Percentiles rank a stretch among this genome's conserved stretches.
Conservation (phyloP, 2,797 vertebrate species). For the Hydrolagus colliei region DNA sequence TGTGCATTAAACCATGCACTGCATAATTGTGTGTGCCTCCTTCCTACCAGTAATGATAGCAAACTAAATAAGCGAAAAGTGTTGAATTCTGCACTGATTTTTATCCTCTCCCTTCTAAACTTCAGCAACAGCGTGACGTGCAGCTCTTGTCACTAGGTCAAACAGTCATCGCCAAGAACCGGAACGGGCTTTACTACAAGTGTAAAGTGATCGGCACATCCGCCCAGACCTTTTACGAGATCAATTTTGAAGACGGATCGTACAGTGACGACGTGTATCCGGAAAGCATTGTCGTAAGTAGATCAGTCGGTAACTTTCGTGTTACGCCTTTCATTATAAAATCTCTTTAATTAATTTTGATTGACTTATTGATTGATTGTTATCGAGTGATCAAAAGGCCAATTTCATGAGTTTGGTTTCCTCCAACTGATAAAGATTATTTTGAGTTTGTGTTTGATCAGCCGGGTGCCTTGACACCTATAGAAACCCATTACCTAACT, state of each 20-base stretch:
- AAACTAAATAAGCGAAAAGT: neutral
- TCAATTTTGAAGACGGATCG: slow-evolving; percentile 90
- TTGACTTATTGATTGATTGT: too few relatives aligned
- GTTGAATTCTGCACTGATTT: neutral
- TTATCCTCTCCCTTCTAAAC: neutral
- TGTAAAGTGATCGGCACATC: slow-evolving; percentile 79
- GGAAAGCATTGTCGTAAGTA: slow-evolving; percentile 82
- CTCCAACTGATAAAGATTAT: too few relatives aligned
- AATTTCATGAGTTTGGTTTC: too few relatives aligned
- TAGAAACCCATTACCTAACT: too few relatives aligned
- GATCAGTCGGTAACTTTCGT: neutral
- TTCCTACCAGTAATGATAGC: too few relatives aligned
- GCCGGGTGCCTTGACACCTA: too few relatives aligned
- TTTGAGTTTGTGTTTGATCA: too few relatives aligned
- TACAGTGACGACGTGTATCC: slow-evolving; percentile 93
- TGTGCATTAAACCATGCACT: too few relatives aligned
- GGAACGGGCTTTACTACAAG: slow-evolving; percentile 79
- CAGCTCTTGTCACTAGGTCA: slow-evolving; percentile 69
- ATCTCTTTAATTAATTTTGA: neutral
- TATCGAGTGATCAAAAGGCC: too few relatives aligned
- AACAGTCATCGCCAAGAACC: slow-evolving; percentile 79
- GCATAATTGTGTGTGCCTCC: too few relatives aligned
- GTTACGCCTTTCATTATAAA: neutral
- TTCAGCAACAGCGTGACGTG: slow-evolving; percentile 45
- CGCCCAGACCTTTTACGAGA: slow-evolving; percentile 82